Evolutionary conservation across 2,888 invertebrate genomes (phyloP), one percentile per base, ranked within the genome.

Genomic region (Silvanus unidentatus): DNA sequence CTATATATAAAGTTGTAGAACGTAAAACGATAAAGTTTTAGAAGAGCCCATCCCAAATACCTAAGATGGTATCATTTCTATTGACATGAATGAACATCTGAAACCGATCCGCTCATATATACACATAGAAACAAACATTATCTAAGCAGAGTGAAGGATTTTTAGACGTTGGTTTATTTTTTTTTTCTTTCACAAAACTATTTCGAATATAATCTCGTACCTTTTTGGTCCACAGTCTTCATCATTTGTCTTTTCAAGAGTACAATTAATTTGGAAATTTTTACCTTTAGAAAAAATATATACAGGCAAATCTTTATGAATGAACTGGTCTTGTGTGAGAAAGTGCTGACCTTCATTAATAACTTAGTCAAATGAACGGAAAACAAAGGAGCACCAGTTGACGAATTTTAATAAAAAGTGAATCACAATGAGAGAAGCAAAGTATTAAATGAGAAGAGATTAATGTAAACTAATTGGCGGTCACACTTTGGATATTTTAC

Each of bases 11-110:
- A 32, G 32, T 32, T 32, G 37, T 16, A 37, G 37, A 15, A 13
- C 16, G 12, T 16, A 37, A 11, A 32, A 32, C n/a, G n/a, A 32
- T 32, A 32, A 12, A 32, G 32, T 32, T 32, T n/a, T 32, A 32
- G 11, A 32, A 32, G 10, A 49, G 51, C 58, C 58, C 52, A 56
- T 58, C 60, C 60, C 57, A 57, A 60, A 60, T 57, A 55, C 55
- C 57, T 47, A 42, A 55, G 60, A 60, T 60, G 44, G 50, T 57
- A 60, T 60, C 60, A 45, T 40, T 43, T 42, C 53, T 50, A 55
- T 56, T 54, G 57, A 55, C 57, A 58, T 58, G 58, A 59, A 56
- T 56, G 58, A 55, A 59, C 58, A 57, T 55, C 54, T 54, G 56
- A 56, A 55, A 54, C 53, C 50, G 55, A 58, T 58, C 54, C 50